A percentile compares a stretch with the other conserved stretches of the same genome.
phyloP scores from a whole-genome alignment of 2,797 vertebrate species.

The Gadopsis bispinosus region DNA sequence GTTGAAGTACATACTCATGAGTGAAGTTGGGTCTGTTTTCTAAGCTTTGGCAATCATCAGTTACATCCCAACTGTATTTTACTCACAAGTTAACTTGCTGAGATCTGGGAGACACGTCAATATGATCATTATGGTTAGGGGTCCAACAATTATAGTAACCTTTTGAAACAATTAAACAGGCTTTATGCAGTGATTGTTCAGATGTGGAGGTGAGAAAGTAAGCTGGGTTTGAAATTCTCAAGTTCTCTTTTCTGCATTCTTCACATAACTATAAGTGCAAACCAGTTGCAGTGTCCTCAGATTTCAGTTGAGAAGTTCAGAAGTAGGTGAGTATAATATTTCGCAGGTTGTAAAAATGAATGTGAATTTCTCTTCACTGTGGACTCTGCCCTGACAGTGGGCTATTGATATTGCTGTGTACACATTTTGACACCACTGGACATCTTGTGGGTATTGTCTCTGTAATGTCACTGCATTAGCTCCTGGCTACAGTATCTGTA shows the following conservation, averaged over 20 bases:
- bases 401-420: not conserved
- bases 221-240: too few species aligned
- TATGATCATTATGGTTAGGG: too few species aligned
- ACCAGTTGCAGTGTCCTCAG: not conserved
- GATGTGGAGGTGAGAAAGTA: too few species aligned
- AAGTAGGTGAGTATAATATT: not conserved
- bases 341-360: not conserved
- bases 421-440: not conserved
- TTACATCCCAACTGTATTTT: not conserved
- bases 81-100: not conserved
- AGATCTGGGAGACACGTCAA: not conserved
- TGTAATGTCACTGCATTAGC: not conserved
- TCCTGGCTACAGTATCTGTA: constrained; percentile 18
- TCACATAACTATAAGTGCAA: too few species aligned
- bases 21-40: not conserved
- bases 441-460: not conserved
- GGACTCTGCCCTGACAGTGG: not conserved
- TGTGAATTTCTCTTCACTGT: not conserved
- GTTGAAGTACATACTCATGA: not conserved
- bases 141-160: too few species aligned
- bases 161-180: too few species aligned
- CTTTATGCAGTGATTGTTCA: too few species aligned
- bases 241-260: too few species aligned
- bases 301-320: not conserved
- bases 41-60: not conserved